A percentile compares a stretch with the other conserved stretches of the same genome.
Conservation (phyloP, 2,797 vertebrate species). For the Gallinago solitaria region DNA sequence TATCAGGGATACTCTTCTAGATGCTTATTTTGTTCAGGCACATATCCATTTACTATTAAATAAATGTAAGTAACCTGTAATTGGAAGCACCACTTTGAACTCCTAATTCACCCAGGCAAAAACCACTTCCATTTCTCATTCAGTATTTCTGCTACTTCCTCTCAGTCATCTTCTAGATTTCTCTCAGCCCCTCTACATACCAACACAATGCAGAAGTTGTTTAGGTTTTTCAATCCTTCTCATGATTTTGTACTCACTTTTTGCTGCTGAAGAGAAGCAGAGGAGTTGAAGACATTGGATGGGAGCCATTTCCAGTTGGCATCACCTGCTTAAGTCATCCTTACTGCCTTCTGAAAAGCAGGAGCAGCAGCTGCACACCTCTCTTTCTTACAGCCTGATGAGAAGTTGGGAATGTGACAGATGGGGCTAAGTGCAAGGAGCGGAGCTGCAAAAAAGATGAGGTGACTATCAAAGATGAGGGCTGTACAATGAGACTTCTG, state of each 20-base stretch:
- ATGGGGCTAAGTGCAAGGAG: fast-evolving
- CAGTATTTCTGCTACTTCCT: not conserved
- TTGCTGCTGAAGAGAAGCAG: not conserved
- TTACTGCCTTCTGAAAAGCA: not conserved
- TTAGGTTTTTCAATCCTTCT: not conserved
- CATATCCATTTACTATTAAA: not conserved
- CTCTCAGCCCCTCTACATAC: not conserved
- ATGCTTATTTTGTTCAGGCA: not conserved
- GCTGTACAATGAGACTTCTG: not conserved
- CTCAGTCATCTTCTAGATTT: not conserved
- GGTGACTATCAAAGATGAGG: not conserved
- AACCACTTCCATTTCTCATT: not conserved
- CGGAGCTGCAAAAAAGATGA: not conserved
- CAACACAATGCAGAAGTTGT: not conserved
- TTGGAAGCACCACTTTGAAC: not conserved
- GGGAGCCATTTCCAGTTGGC: not conserved
- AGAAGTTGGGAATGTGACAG: not conserved
- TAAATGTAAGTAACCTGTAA: not conserved
- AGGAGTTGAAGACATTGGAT: not conserved
- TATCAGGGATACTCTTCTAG: not conserved
- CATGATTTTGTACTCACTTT: not conserved
- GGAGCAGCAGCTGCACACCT: not conserved
- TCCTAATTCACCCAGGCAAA: not conserved
- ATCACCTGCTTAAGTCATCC: not conserved
- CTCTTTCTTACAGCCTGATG: not conserved